These are phyloP conservation scores for Acanthosepion lycidas DNA, from an alignment of 2,888 invertebrate genomes.

Conservation along the genomic window DNA sequence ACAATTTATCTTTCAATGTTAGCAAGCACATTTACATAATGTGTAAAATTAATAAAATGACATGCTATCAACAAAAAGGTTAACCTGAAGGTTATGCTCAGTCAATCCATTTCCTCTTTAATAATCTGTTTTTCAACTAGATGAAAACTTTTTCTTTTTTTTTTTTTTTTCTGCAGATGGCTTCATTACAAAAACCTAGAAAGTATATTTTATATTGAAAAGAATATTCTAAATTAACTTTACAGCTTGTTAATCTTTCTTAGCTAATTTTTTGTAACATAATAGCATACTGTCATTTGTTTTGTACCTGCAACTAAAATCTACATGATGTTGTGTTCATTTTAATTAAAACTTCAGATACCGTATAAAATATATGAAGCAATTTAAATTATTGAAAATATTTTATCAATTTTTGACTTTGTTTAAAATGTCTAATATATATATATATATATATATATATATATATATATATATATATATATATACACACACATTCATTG, in stretches of 20 bases:
- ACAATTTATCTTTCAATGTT: not conserved
- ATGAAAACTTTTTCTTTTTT: too few species aligned
- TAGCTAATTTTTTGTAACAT: not conserved
- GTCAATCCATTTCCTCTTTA: not conserved
- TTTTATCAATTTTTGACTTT: too few species aligned
- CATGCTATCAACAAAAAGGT: constrained; percentile 22
- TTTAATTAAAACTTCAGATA: too few species aligned
- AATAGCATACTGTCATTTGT: not conserved
- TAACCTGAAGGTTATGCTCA: not conserved
- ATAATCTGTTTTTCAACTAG: not conserved
- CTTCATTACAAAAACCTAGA: not conserved
- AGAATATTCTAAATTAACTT: not conserved
- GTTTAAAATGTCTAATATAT: too few species aligned
- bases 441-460: too few species aligned
- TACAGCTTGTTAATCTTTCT: not conserved
- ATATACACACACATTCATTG: too few species aligned
- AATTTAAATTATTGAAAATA: too few species aligned
- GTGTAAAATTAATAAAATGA: not conserved
- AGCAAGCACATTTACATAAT: not conserved
- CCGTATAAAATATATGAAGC: too few species aligned
- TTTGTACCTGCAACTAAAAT: too few species aligned
- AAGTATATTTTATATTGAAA: not conserved
- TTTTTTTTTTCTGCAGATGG: not conserved
- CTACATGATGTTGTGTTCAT: too few species aligned
- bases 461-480: too few species aligned